Base-by-base conservation (phyloP, 2,113 vertebrate genomes). In the Actenoides lindsayi region DNA sequence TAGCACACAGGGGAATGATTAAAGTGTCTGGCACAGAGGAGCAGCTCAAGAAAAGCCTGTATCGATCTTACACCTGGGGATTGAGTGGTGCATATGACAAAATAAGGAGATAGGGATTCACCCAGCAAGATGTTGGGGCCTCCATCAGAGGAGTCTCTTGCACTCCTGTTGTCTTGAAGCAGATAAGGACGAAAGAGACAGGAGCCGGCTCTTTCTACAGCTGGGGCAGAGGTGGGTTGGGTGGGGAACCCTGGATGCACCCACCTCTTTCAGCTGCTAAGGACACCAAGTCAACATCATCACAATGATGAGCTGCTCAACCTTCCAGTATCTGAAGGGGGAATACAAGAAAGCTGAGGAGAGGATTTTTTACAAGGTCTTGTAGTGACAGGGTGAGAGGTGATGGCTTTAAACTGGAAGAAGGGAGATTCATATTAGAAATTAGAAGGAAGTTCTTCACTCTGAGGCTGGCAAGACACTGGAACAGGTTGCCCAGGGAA, bases 31-130 rank as follows among this genome's bases (percentile, higher is more conserved):
- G 53, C 8, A 11, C 9, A 10, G 7, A 37, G 51, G 46, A 74
- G 7, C 18, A 44, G 70, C 39, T 35, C 0, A 2, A 57, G 60
- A 28, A 53, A 2, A 3, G 13, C 28, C 44, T 19, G 44, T 33
- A 31, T 28, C 37, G 10, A 2, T 30, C 35, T 50, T 2, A 1
- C 5, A 16, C 33, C 54, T 28, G 53, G 16, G 80, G 73, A 37
- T 0, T 11, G 19, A 68, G 65, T 1, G 30, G 39, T 56, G 37
- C 5, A 1, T 5, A 6, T 16, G 12, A 42, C 37, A 65, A 33
- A 67, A 18, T 1, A 10, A 0, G 11, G 46, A 31, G 13, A 10
- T 14, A 9, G 27, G 53, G 41, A 42, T 46, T 64, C 10, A 30
- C 20, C 60, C 51, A 31, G 4, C 9, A 2, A n/a, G 21, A 12